Evolutionary conservation across 2,888 invertebrate genomes (phyloP).

Genomic region (Drosophila aldrichi): DNA sequence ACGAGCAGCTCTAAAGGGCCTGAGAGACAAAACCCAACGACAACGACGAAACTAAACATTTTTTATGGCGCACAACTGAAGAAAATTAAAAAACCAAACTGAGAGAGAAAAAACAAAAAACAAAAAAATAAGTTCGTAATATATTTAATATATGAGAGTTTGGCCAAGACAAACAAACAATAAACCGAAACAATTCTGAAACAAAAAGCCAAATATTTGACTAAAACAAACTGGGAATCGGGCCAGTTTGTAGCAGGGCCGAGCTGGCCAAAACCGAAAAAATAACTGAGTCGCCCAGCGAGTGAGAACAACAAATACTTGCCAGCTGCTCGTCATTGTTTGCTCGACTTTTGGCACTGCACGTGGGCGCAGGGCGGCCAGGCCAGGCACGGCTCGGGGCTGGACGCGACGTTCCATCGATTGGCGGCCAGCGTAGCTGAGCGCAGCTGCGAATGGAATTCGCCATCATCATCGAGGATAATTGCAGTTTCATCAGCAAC

Average conservation of each 20-base stretch:
- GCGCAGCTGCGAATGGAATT: slow-evolving; percentile 76
- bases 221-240: slow-evolving; percentile 51
- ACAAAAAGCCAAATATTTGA: slow-evolving; percentile 65
- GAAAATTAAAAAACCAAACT: slow-evolving; percentile 49
- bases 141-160: slow-evolving; percentile 48
- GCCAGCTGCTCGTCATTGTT: slow-evolving; percentile 76
- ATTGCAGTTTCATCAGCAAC: slow-evolving; percentile 65
- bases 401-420: slow-evolving; percentile 30
- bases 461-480: slow-evolving; percentile 72
- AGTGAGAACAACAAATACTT: slow-evolving; percentile 78
- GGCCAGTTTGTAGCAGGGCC: slow-evolving; percentile 22
- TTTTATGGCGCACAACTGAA: slow-evolving; percentile 60
- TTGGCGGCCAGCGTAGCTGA: slow-evolving; percentile 51
- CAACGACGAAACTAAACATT: slow-evolving; percentile 33
- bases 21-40: slow-evolving; percentile 13
- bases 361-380: slow-evolving; percentile 46
- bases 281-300: slow-evolving; percentile 42
- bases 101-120: slow-evolving; percentile 13
- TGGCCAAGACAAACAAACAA: slow-evolving; percentile 37
- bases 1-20: slow-evolving; percentile 47
- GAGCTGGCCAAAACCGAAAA: slow-evolving; percentile 10
- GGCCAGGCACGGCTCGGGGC: neutral
- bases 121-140: slow-evolving; percentile 27
- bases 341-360: slow-evolving; percentile 62
- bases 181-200: slow-evolving; percentile 54